Base-by-base conservation (phyloP, 2,113 vertebrate species). In the Scophthalmus maximus region DNA sequence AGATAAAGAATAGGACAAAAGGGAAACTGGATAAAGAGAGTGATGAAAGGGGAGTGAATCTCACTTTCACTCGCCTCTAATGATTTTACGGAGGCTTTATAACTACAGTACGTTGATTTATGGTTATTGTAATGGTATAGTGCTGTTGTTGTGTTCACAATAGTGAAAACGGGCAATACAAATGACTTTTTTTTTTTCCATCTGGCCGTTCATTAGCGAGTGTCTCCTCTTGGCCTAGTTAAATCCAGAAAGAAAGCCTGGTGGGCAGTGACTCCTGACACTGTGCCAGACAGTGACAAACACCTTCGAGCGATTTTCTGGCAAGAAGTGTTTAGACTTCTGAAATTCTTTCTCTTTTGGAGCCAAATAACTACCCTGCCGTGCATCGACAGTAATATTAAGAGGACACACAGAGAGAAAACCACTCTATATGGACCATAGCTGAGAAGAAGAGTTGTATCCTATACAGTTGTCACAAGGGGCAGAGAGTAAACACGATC, bases 361-460 rank as follows among this genome's bases (percentile, higher is more conserved):
- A 88, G 27, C 38, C 85, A 87, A 92, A 94, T 87, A 92, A 94
- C 91, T 78, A 90, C 88, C 71, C 92, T 94, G 92, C 93, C 94
- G 92, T 89, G 81, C 66, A 88, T 90, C 93, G 91, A 95, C 94
- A 93, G 89, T 90, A 92, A 92, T 86, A 85, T 94, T 94, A 93
- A 90, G 93, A 87, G 5, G 83, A 82, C 80, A 88, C 88, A 90
- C 92, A 38, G 1, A 56, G 27, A 60, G 60, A 73, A 60, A 64
- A 64, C n/a, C n/a, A n/a, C n/a, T n/a, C n/a, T n/a, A n/a, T n/a
- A n/a, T n/a, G n/a, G n/a, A n/a, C 88, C 89, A 88, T 84, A 89
- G 86, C 92, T 91, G 92, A 93, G 82, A 73, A 91, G 92, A 88
- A 81, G 90, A 87, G 64, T 77, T 92, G 89, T 88, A 79, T 88